phyloP scores from a whole-genome alignment of 2,797 vertebrate genomes.

The Sebastes trivittatus region DNA sequence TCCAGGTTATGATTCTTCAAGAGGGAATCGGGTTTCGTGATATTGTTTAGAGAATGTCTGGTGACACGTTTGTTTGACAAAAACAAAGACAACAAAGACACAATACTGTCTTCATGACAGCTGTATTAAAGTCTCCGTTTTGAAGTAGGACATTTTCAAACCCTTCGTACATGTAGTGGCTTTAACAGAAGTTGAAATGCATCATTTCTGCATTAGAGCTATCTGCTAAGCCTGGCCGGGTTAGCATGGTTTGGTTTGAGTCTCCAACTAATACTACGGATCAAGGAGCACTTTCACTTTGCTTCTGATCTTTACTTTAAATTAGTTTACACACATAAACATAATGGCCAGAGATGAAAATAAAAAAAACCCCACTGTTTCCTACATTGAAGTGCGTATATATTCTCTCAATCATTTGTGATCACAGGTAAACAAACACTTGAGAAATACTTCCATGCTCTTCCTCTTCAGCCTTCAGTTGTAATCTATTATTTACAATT shows the following conservation, averaged over 20 bases:
- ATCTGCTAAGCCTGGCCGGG: background rate
- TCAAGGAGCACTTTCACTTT: background rate
- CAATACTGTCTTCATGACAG: background rate
- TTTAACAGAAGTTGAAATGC: background rate
- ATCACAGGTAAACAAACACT: conserved; percentile 20
- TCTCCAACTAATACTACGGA: background rate
- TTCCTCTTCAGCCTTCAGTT: conserved; percentile 16
- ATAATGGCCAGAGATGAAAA: background rate
- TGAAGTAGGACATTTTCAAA: background rate
- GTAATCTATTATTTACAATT: conserved; percentile 46
- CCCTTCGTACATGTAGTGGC: background rate
- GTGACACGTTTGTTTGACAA: background rate
- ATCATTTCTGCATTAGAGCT: background rate
- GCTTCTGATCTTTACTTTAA: background rate
- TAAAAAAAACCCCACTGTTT: background rate
- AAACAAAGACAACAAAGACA: background rate
- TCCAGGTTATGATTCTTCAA: background rate
- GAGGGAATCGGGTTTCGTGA: background rate
- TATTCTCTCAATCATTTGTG: conserved; percentile 1
- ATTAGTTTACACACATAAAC: background rate
- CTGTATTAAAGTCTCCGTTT: background rate
- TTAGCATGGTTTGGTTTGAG: background rate
- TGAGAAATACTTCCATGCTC: conserved; percentile 18
- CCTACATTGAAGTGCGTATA: background rate
- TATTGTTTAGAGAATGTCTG: background rate